Percentiles rank a stretch among this genome's conserved stretches.
phyloP scores from a whole-genome alignment of 2,113 vertebrate species.

The Tetrao urogallus region DNA sequence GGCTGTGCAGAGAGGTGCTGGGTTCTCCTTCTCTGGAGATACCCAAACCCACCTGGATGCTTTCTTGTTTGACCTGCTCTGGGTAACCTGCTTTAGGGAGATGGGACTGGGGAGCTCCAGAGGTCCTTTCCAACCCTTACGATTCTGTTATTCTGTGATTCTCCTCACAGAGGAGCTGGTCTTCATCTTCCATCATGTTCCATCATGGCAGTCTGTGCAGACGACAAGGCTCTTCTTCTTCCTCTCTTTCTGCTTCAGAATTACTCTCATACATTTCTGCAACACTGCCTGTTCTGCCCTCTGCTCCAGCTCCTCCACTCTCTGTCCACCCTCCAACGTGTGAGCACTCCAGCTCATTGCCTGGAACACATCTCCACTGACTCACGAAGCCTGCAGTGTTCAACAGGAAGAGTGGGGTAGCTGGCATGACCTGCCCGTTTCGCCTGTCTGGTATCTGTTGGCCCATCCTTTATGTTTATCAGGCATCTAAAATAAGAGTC shows the following conservation, averaged over 20 bases:
- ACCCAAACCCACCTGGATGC: too few species aligned
- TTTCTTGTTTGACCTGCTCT: too few species aligned
- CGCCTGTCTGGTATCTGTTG: neutral
- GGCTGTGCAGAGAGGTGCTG: too few species aligned
- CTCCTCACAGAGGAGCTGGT: neutral
- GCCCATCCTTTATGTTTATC: neutral
- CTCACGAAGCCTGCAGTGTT: neutral
- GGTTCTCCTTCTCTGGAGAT: too few species aligned
- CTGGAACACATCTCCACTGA: neutral
- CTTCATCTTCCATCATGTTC: neutral
- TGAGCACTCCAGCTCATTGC: neutral
- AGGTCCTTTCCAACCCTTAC: too few species aligned
- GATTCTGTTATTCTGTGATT: too few species aligned
- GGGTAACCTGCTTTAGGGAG: too few species aligned
- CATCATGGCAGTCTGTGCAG: neutral
- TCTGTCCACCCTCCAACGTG: neutral
- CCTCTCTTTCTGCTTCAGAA: neutral
- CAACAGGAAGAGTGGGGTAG: neutral
- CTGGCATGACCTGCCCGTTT: neutral
- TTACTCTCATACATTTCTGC: neutral
- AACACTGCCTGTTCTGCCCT: neutral
- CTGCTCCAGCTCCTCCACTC: neutral
- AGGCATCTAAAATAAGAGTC: conserved; percentile 1
- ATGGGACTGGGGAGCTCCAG: too few species aligned
- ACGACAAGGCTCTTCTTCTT: neutral